A percentile compares a stretch with the other conserved stretches of the same genome.
These are phyloP conservation scores for Nycticorax nycticorax DNA, from an alignment of 2,113 vertebrate genomes.

Conservation along the genomic window DNA sequence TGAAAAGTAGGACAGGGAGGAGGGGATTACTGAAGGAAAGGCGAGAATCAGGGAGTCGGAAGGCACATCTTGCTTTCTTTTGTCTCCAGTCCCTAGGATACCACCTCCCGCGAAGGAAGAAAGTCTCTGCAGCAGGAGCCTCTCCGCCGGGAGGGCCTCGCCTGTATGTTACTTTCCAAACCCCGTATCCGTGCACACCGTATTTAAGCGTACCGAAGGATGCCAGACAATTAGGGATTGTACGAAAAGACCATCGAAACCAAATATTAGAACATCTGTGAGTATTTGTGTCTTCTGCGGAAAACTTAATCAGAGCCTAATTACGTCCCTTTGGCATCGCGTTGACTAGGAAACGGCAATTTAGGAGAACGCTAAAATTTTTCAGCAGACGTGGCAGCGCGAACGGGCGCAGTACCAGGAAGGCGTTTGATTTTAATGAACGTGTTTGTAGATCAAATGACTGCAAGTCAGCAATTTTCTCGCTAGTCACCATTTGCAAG, in stretches of 20 bases:
- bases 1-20: conserved; percentile 19
- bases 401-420: neutral
- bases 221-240: neutral
- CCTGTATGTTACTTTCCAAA: accelerated
- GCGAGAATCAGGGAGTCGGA: neutral
- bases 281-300: neutral
- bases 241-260: neutral
- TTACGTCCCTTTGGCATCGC: neutral
- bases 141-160: neutral
- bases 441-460: neutral
- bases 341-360: neutral
- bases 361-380: neutral
- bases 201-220: neutral
- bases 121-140: neutral
- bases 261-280: neutral
- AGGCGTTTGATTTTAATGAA: neutral
- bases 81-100: neutral
- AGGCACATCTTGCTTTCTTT: neutral
- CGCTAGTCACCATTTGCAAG: neutral
- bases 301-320: neutral
- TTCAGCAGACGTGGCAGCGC: neutral
- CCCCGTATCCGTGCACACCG: accelerated
- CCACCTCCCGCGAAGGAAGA: neutral
- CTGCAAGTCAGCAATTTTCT: conserved; percentile 4
- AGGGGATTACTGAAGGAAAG: neutral